phyloP scores from a whole-genome alignment of 2,888 invertebrate species.

The Mythimna ferrago region DNA sequence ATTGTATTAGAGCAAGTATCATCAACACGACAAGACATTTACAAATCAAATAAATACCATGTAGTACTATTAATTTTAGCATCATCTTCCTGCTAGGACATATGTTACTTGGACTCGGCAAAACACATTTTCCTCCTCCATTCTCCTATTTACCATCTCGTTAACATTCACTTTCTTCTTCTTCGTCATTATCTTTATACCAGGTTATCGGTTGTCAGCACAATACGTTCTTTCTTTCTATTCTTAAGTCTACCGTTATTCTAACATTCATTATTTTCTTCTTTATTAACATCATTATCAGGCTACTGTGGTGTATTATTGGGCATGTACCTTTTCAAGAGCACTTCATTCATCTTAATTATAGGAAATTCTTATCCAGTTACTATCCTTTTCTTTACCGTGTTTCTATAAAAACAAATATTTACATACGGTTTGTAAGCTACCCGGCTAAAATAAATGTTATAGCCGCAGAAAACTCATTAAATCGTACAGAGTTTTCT shows the following conservation, averaged over 20 bases:
- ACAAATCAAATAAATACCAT: not conserved
- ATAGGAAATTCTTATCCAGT: not conserved
- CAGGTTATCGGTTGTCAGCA: not conserved
- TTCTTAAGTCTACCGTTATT: not conserved
- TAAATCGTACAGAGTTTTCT: constrained; percentile 31
- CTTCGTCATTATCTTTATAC: not conserved
- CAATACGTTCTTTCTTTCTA: not conserved
- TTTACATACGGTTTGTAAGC: not conserved
- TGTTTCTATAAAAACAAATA: constrained; percentile 5
- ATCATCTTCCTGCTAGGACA: not conserved
- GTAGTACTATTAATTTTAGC: not conserved
- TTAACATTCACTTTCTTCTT: not conserved
- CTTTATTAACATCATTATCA: not conserved
- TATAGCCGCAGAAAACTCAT: constrained; percentile 37
- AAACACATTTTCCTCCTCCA: not conserved
- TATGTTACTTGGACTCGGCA: not conserved
- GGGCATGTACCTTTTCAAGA: not conserved
- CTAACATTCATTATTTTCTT: not conserved
- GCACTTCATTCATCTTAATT: not conserved
- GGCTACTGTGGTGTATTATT: not conserved
- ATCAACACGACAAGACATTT: too few species aligned
- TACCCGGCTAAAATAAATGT: constrained; percentile 8
- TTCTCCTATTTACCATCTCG: not conserved
- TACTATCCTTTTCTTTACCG: not conserved
- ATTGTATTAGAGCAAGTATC: not conserved